Evolutionary conservation across 2,797 vertebrate species (phyloP).

Genomic region (Notolepis coatsorum): DNA sequence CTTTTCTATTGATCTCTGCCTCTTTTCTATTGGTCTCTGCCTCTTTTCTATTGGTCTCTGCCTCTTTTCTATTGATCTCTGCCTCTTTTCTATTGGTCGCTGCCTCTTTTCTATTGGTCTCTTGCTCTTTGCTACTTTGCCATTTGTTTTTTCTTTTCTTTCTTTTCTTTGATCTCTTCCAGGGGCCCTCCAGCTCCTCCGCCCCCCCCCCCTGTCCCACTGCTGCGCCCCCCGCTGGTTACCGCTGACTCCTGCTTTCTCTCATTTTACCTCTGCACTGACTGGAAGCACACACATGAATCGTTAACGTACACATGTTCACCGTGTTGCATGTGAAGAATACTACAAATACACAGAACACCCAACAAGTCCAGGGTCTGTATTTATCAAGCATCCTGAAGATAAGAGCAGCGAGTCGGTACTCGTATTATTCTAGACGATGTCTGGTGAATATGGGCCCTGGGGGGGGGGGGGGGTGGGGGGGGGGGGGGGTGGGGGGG

Average conservation of each 20-base stretch:
- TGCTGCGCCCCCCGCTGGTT: constrained; percentile 87
- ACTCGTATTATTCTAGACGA: too few relatives aligned
- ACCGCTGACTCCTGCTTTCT: constrained; percentile 93
- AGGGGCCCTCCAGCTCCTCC: constrained; percentile 89
- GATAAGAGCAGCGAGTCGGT: too few relatives aligned
- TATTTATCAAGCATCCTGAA: too few relatives aligned
- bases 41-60: constrained; percentile 52
- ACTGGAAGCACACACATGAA: constrained; percentile 56
- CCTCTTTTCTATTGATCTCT: too few relatives aligned
- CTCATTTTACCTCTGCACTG: constrained; percentile 91
- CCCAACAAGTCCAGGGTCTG: too few relatives aligned
- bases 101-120: too few relatives aligned
- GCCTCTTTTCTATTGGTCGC: background rate
- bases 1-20: constrained; percentile 43
- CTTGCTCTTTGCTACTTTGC: constrained; percentile 70
- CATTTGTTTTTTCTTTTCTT: constrained; percentile 79
- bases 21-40: background rate
- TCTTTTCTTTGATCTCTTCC: constrained; percentile 86
- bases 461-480: too few relatives aligned
- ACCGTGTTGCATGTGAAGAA: too few relatives aligned
- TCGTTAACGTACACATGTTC: too few relatives aligned
- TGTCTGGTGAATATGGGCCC: too few relatives aligned
- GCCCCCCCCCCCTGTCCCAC: constrained; percentile 87
- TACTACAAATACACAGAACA: too few relatives aligned
- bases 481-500: too few relatives aligned